Conservation (phyloP, 2,113 vertebrate genomes). For the Uropsilus gracilis region DNA sequence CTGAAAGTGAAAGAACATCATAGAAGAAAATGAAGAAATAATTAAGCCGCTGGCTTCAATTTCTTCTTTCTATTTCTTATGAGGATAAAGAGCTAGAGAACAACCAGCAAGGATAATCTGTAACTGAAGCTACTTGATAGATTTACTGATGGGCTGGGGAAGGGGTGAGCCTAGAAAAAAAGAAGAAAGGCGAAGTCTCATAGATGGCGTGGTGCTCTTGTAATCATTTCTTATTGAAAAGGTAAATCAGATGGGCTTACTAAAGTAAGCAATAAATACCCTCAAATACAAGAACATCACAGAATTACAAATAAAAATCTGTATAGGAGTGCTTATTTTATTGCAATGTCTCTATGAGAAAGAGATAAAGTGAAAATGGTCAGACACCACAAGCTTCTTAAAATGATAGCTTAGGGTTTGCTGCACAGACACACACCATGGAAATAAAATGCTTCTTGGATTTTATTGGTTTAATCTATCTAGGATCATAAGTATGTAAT, state of each 20-base stretch:
- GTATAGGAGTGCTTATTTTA: conserved; percentile 60
- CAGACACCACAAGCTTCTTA: conserved; percentile 49
- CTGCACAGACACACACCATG: conserved; percentile 53
- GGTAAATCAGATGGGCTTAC: conserved; percentile 21
- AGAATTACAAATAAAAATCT: conserved; percentile 60
- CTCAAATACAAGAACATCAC: conserved; percentile 35
- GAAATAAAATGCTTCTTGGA: conserved; percentile 77
- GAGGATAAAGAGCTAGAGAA: not conserved
- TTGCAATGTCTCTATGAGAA: conserved; percentile 25
- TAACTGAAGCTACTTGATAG: not conserved
- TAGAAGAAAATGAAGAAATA: conserved; percentile 46
- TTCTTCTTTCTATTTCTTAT: conserved; percentile 21
- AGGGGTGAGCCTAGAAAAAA: not conserved
- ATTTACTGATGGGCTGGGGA: not conserved
- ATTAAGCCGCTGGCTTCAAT: not conserved
- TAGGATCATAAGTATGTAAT: conserved; percentile 73
- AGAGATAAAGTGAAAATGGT: conserved; percentile 8
- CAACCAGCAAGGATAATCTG: not conserved
- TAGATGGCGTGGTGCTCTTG: conserved; percentile 1
- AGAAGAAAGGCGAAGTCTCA: not conserved
- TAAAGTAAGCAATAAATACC: conserved; percentile 25
- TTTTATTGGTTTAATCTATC: conserved; percentile 75
- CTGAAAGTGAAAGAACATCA: not conserved
- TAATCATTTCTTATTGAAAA: conserved; percentile 62
- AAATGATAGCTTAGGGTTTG: conserved; percentile 69